A percentile compares a stretch with the other conserved stretches of the same genome.
phyloP scores from a whole-genome alignment of 2,888 invertebrate genomes.

The Biston stratarius region DNA sequence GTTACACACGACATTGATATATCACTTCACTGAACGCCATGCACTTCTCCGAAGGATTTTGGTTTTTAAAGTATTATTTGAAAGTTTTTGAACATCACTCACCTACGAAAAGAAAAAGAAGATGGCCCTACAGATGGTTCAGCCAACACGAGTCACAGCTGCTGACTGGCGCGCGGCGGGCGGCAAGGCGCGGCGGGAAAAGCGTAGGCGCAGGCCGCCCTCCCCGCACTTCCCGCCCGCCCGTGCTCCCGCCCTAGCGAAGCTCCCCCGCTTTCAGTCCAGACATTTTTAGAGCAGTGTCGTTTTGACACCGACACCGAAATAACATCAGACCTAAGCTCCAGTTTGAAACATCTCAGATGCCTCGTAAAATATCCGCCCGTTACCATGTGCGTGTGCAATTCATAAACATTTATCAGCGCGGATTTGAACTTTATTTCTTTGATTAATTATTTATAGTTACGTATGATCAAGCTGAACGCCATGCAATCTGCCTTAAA shows the following conservation, averaged over 20 bases:
- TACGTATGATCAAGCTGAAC: background rate
- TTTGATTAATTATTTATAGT: background rate
- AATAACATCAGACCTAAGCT: constrained; percentile 79
- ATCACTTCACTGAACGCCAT: constrained; percentile 74
- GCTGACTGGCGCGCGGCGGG: constrained; percentile 83
- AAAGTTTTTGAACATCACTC: constrained; percentile 62
- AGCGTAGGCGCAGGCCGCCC: constrained; percentile 73
- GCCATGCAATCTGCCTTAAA: background rate
- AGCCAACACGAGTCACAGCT: constrained; percentile 87
- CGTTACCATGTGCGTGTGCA: constrained; percentile 50
- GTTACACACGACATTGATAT: constrained; percentile 58
- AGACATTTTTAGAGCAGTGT: constrained; percentile 85
- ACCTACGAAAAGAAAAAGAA: constrained; percentile 83
- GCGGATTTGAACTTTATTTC: background rate
- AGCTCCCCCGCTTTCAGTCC: constrained; percentile 55
- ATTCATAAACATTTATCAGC: constrained; percentile 26
- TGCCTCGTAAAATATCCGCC: constrained; percentile 63
- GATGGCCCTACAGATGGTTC: constrained; percentile 88
- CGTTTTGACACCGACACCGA: constrained; percentile 85
- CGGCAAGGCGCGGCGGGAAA: constrained; percentile 81
- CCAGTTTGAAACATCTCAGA: constrained; percentile 61
- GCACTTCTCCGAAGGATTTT: constrained; percentile 46
- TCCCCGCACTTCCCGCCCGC: constrained; percentile 56
- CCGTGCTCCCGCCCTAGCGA: constrained; percentile 48
- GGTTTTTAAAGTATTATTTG: constrained; percentile 60